These are phyloP conservation scores for Hetaerina titia DNA, from an alignment of 2,888 invertebrate species.

Conservation along the genomic window DNA sequence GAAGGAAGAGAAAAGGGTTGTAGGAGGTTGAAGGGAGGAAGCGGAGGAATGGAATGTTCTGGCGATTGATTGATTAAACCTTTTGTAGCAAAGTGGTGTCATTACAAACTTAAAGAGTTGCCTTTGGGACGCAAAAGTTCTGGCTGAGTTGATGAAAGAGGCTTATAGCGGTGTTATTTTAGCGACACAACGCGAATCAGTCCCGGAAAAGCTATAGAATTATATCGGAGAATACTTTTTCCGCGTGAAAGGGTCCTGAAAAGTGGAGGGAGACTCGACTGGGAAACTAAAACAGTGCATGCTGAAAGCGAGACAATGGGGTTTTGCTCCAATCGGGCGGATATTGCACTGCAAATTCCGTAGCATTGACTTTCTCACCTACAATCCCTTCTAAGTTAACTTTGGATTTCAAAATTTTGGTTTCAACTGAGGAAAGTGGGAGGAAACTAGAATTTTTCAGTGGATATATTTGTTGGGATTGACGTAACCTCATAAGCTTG, in stretches of 20 bases:
- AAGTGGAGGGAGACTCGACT: background rate
- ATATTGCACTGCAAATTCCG: background rate
- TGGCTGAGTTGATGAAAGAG: background rate
- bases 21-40: background rate
- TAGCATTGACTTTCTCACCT: too few relatives aligned
- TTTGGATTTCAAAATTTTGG: too few relatives aligned
- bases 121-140: background rate
- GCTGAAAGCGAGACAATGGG: background rate
- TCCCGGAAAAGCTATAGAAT: background rate
- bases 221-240: background rate
- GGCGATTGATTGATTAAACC: constrained; percentile 1
- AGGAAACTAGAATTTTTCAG: too few relatives aligned
- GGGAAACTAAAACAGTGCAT: background rate
- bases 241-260: background rate
- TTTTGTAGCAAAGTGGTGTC: background rate
- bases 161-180: background rate
- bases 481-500: too few relatives aligned
- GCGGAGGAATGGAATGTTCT: background rate
- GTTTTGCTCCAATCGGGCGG: background rate
- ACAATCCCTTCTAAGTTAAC: too few relatives aligned
- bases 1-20: background rate
- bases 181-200: background rate
- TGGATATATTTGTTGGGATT: too few relatives aligned
- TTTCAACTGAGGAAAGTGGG: too few relatives aligned
- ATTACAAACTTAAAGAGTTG: background rate